Conservation (phyloP, 2,113 vertebrate species). For the Phrynocephalus versicolor region DNA sequence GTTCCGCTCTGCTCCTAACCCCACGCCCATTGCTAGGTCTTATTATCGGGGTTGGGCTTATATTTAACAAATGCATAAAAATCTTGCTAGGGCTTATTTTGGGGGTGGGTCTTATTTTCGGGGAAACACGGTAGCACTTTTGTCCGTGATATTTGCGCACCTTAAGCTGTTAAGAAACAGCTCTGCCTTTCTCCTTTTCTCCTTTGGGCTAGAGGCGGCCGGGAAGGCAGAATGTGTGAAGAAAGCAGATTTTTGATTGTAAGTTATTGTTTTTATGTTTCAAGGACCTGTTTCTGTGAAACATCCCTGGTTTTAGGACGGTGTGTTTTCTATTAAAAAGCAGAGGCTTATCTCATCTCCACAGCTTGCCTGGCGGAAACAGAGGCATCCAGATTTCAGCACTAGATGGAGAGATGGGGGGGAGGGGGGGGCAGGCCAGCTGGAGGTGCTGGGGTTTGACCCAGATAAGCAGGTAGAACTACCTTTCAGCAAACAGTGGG, state of each 20-base stretch:
- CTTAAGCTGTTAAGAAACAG: background rate
- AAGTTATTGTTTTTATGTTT: constrained; percentile 18
- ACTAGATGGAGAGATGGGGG: constrained; percentile 46
- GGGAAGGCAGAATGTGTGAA: too few species aligned
- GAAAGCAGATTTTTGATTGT: constrained; percentile 28
- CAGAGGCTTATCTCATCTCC: constrained; percentile 54
- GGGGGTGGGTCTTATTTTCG: too few species aligned
- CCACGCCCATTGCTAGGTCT: too few species aligned
- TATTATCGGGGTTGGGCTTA: too few species aligned
- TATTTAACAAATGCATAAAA: too few species aligned
- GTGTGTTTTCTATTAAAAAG: constrained; percentile 62
- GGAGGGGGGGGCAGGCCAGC: constrained; percentile 42
- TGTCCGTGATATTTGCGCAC: background rate
- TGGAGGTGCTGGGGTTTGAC: constrained; percentile 41
- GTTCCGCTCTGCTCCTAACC: too few species aligned
- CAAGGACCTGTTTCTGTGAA: constrained; percentile 42
- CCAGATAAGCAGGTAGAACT: constrained; percentile 17
- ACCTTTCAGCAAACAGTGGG: background rate
- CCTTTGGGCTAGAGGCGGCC: too few species aligned
- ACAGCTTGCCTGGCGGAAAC: constrained; percentile 64
- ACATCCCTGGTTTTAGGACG: constrained; percentile 37
- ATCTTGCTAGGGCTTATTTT: too few species aligned
- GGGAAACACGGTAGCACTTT: too few species aligned
- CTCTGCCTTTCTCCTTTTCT: background rate
- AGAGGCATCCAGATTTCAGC: constrained; percentile 49